Evolutionary conservation across 2,888 invertebrate genomes (phyloP).

Genomic region (Panzeria rudis): DNA sequence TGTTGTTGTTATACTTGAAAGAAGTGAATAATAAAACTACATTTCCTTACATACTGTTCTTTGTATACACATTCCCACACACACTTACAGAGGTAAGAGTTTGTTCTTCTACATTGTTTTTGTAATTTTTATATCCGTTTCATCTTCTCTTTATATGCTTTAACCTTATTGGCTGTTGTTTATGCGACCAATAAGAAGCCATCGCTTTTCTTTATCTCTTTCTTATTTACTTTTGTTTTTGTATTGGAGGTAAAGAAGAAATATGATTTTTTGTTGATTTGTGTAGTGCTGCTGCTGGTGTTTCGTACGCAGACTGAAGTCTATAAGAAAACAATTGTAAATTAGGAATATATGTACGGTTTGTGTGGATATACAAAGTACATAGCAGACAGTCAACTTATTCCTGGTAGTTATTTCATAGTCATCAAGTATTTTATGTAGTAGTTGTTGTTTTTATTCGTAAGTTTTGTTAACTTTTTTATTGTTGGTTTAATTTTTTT

Average conservation of each 20-base stretch:
- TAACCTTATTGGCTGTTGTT: constrained; percentile 63
- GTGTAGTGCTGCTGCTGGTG: constrained; percentile 38
- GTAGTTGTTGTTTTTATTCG: constrained; percentile 16
- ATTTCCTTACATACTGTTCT: neutral
- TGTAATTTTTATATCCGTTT: constrained; percentile 20
- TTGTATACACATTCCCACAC: neutral
- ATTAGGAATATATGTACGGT: constrained; percentile 20
- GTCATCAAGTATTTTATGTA: constrained; percentile 59
- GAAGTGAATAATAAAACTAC: neutral
- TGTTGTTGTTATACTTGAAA: constrained; percentile 11
- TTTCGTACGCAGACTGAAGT: constrained; percentile 5
- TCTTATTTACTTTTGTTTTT: constrained; percentile 51
- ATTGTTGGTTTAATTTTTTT: constrained; percentile 9
- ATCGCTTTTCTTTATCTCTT: constrained; percentile 42
- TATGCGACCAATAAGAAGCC: constrained; percentile 33
- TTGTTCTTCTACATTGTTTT: neutral
- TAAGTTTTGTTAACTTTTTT: constrained; percentile 19
- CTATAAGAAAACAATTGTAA: constrained; percentile 49
- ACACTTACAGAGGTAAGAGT: neutral
- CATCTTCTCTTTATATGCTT: constrained; percentile 56
- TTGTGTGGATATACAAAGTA: neutral
- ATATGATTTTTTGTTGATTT: constrained; percentile 59
- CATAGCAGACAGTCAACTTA: constrained; percentile 38
- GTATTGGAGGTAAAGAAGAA: constrained; percentile 20
- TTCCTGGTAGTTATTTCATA: constrained; percentile 59